These are phyloP conservation scores for Habropoda laboriosa DNA, from an alignment of 1,140 invertebrate genomes.

Conservation along the genomic window DNA sequence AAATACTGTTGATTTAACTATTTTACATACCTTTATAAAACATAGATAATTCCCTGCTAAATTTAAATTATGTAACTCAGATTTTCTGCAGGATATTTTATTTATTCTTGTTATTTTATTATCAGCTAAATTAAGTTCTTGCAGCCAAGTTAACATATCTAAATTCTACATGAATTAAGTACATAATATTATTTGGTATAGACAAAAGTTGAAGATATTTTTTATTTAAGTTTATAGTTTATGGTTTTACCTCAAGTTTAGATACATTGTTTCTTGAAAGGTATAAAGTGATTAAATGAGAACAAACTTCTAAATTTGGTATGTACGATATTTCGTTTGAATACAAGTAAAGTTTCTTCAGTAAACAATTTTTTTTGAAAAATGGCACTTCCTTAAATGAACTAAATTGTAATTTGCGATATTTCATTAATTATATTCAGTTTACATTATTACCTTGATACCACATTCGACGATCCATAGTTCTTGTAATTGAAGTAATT, in stretches of 20 bases:
- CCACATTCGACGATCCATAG: conserved; percentile 64
- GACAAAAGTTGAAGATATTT: background rate
- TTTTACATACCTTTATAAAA: conserved; percentile 36
- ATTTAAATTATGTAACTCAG: conserved; percentile 37
- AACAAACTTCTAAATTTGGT: conserved; percentile 45
- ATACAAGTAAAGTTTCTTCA: conserved; percentile 59
- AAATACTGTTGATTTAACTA: conserved; percentile 12
- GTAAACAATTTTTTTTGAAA: conserved; percentile 36
- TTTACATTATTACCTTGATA: conserved; percentile 50
- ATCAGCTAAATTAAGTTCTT: conserved; percentile 55
- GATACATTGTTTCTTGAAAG: conserved; percentile 59
- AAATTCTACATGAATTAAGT: conserved; percentile 33
- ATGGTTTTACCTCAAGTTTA: conserved; percentile 31
- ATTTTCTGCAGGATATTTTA: conserved; percentile 38
- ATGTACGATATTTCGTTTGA: conserved; percentile 56
- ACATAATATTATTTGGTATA: background rate
- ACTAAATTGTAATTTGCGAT: background rate
- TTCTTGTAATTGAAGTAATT: conserved; percentile 58
- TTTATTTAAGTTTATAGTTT: background rate
- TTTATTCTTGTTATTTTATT: conserved; percentile 54
- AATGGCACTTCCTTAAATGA: conserved; percentile 47
- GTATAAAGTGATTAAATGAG: conserved; percentile 30
- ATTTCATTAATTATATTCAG: background rate
- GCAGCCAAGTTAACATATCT: conserved; percentile 10
- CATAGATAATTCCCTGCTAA: conserved; percentile 56